Evolutionary conservation across 1,140 invertebrate genomes (phyloP).

Genomic region (Cataglyphis hispanica): DNA sequence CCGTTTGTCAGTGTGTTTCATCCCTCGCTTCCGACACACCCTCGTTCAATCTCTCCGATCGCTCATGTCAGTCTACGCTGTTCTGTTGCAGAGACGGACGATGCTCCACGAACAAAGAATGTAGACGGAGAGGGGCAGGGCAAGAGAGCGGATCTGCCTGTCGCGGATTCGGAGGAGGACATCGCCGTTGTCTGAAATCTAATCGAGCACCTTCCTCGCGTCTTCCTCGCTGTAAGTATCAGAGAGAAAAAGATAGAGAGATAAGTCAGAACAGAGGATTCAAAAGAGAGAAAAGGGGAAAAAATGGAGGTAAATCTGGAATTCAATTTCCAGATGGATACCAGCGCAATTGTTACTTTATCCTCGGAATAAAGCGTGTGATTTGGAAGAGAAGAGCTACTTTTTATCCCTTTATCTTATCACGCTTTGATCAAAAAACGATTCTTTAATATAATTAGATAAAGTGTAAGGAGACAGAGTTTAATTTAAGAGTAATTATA

Average conservation of each 20-base stretch:
- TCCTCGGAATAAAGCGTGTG: too few relatives aligned
- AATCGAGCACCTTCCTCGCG: conserved; percentile 55
- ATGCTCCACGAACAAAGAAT: conserved; percentile 78
- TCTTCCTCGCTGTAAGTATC: conserved; percentile 77
- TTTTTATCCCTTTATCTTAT: too few relatives aligned
- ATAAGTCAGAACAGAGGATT: background rate
- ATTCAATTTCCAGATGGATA: too few relatives aligned
- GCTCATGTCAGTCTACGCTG: background rate
- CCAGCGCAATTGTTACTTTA: too few relatives aligned
- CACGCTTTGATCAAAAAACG: too few relatives aligned
- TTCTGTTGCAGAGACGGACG: conserved; percentile 71
- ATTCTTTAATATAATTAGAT: too few relatives aligned
- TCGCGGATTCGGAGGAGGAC: conserved; percentile 77
- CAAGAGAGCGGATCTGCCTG: conserved; percentile 73
- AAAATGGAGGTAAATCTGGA: too few relatives aligned
- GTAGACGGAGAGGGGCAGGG: conserved; percentile 74
- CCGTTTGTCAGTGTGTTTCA: conserved; percentile 2
- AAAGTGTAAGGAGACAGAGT: too few relatives aligned
- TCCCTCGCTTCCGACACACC: conserved; percentile 9
- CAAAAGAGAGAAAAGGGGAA: too few relatives aligned
- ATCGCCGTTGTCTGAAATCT: conserved; percentile 71
- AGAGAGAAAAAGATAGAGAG: background rate
- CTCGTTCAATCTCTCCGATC: background rate
- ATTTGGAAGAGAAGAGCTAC: too few relatives aligned
- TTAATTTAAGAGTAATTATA: too few relatives aligned